Conservation (phyloP, 2,113 vertebrate species). For the Bubo scandiacus region DNA sequence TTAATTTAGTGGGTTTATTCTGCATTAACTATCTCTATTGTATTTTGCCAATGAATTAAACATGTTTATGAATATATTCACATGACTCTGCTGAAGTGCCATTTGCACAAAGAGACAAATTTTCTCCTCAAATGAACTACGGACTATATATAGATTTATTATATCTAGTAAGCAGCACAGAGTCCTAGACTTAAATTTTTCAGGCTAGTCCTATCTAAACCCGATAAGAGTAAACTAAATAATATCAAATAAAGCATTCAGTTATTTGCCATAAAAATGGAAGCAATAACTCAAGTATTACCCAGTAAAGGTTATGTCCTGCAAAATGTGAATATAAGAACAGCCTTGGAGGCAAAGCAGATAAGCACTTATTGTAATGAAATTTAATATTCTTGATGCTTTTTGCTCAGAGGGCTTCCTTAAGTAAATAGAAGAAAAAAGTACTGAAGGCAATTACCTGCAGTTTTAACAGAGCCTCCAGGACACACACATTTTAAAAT, state of each 20-base stretch:
- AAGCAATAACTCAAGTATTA: constrained; percentile 20
- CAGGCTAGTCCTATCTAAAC: neutral
- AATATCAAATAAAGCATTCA: neutral
- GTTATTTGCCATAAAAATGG: neutral
- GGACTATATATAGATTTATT: neutral
- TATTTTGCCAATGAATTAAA: neutral
- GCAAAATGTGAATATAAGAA: constrained; percentile 10
- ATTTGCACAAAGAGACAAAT: neutral
- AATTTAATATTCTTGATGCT: neutral
- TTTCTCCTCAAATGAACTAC: neutral
- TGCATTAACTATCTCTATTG: neutral
- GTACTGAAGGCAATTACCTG: neutral
- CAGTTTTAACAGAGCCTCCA: neutral
- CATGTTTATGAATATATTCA: neutral
- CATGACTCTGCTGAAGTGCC: neutral
- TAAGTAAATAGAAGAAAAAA: neutral
- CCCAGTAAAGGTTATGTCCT: constrained; percentile 16
- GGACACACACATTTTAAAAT: neutral
- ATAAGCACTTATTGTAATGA: neutral
- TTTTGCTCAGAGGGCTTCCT: neutral
- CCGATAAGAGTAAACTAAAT: neutral
- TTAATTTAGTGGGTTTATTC: neutral
- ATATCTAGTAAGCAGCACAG: neutral
- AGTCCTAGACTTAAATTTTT: neutral
- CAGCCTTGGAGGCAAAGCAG: neutral